Conservation (phyloP, 2,113 vertebrate genomes). For the Nipponia nippon region DNA sequence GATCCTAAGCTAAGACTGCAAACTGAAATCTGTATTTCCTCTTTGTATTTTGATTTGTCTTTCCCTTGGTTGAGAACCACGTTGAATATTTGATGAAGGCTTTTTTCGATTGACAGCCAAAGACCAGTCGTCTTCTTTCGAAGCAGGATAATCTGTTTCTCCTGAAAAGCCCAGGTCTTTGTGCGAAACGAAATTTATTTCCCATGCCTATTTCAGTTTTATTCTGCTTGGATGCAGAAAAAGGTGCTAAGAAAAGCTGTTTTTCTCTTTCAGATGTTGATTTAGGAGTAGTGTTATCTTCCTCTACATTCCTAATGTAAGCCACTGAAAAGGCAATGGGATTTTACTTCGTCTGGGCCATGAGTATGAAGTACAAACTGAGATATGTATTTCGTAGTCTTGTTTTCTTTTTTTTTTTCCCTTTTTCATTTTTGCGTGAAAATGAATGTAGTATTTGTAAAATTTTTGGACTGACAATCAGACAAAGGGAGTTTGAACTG, state of each 20-base stretch:
- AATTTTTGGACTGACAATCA: background rate
- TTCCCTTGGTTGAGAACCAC: rapidly evolving
- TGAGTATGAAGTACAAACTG: background rate
- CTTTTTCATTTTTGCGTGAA: background rate
- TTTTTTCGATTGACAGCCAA: rapidly evolving
- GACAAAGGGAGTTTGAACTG: background rate
- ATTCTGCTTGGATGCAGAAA: background rate
- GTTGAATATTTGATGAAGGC: background rate
- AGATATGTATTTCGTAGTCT: background rate
- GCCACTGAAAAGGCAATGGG: background rate
- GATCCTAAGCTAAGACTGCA: background rate
- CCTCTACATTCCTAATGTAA: background rate
- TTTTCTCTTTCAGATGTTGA: background rate
- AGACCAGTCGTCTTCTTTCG: background rate
- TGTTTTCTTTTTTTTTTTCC: background rate
- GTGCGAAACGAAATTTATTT: background rate
- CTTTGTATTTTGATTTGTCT: background rate
- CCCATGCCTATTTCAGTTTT: background rate
- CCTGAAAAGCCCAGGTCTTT: background rate
- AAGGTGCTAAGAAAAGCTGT: background rate
- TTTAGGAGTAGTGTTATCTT: background rate
- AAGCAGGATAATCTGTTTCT: background rate
- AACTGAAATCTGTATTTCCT: background rate
- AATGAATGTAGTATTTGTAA: background rate
- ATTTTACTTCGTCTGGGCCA: background rate